Percentiles rank a stretch among this genome's conserved stretches.
Conservation (phyloP, 2,888 invertebrate genomes). For the Cinara cedri region DNA sequence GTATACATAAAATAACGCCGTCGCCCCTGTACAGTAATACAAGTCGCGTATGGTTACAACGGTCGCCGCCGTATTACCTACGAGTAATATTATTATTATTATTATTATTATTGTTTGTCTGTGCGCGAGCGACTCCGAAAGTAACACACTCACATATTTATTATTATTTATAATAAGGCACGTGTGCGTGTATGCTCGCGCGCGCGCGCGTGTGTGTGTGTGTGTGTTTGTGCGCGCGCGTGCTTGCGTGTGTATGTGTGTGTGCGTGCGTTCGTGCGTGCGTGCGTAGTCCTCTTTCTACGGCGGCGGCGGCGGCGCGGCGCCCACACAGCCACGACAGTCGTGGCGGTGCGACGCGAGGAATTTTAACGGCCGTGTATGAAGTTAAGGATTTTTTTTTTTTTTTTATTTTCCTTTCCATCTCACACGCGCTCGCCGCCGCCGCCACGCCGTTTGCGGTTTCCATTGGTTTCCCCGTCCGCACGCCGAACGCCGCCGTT, state of each 20-base stretch:
- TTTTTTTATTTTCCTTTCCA: neutral
- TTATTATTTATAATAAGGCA: too few species aligned
- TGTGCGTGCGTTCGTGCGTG: too few species aligned
- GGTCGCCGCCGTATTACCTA: neutral
- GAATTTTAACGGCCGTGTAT: conserved; percentile 55
- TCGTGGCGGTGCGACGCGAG: conserved; percentile 30
- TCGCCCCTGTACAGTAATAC: too few species aligned
- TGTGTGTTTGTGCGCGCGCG: too few species aligned
- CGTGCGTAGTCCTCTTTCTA: conserved; percentile 1
- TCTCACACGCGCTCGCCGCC: neutral
- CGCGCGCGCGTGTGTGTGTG: too few species aligned
- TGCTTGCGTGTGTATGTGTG: too few species aligned
- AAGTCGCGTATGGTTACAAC: too few species aligned
- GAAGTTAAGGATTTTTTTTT: conserved; percentile 41
- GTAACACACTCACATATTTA: neutral
- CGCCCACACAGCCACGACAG: conserved; percentile 36
- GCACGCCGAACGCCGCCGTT: conserved; percentile 1
- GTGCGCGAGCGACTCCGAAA: conserved; percentile 24
- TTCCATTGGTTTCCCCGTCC: conserved; percentile 18
- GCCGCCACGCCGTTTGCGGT: conserved; percentile 16
- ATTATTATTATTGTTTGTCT: conserved; percentile 50
- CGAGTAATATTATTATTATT: too few species aligned
- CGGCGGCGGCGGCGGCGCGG: neutral
- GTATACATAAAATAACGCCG: conserved; percentile 40
- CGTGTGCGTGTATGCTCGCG: too few species aligned